Base-by-base conservation (phyloP, 2,113 vertebrate species). In the Osmerus mordax region DNA sequence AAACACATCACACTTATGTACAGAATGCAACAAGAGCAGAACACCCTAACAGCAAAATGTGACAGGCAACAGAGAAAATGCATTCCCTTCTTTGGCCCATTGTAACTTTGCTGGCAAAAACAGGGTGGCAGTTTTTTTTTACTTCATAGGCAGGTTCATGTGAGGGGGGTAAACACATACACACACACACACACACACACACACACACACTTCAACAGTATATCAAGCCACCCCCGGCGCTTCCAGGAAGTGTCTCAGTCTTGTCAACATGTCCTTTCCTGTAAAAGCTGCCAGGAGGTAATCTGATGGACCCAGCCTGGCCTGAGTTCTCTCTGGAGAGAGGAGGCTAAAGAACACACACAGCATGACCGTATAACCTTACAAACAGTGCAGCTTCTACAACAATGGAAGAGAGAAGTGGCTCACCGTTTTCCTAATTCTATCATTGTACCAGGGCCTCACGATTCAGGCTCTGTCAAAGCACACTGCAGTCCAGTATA, bases 141-240 rank as follows among this genome's bases (percentile, higher is more conserved):
- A 54, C 9, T 1, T 56, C 15, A 56, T 18, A 18, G 54, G n/a
- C 54, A 56, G 54, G 19, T 25, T 62, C 23, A 28, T 19, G 19
- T 11, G 21, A 62, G 60, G 60, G 60, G 19, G 60, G 60, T 25
- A 23, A 62, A 25, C 64, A 52, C 32, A 66, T n/a, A 59, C 56
- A 61, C 15, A 59, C 25, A 28, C 25, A 28, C 65, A 67, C 56
- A 61, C 25, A 28, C 65, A 21, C 21, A 21, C 21, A 21, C 21
- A 21, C 15, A 59, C 25, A 25, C 25, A 25, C 65, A 67, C 41
- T 53, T 65, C 64, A 53, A 9, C 47, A 28, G 21, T 28, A 53
- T 28, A 28, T 53, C 19, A 23, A 52, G 47, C 16, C 64, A 16
- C 51, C 51, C 25, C 51, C 14, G 9, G 14, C 12, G 47, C 23